Evolutionary conservation across 1,140 invertebrate species (phyloP).

Genomic region (Vanessa atalanta): DNA sequence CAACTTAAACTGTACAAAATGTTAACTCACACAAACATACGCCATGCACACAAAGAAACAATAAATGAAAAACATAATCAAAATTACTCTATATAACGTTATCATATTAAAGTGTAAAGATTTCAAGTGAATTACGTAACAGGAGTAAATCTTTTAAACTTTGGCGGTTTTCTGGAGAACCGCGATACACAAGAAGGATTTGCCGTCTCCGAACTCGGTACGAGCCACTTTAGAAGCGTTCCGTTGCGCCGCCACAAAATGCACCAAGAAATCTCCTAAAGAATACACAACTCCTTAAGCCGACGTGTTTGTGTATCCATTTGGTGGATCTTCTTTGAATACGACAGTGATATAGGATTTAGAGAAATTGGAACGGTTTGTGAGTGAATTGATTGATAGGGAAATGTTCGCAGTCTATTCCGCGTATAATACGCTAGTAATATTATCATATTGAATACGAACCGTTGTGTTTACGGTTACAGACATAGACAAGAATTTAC

Average conservation of each 20-base stretch:
- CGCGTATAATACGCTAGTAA: too few relatives aligned
- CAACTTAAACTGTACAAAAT: too few relatives aligned
- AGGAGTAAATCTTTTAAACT: conserved; percentile 20
- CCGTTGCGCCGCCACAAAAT: conserved; percentile 51
- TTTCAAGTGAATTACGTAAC: not conserved
- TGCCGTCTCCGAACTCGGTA: conserved; percentile 20
- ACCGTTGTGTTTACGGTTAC: too few relatives aligned
- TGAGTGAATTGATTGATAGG: not conserved
- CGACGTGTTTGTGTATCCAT: conserved; percentile 56
- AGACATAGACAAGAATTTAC: too few relatives aligned
- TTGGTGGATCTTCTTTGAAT: conserved; percentile 43
- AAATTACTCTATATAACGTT: too few relatives aligned
- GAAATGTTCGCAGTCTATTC: too few relatives aligned
- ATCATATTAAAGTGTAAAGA: too few relatives aligned
- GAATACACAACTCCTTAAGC: conserved; percentile 41
- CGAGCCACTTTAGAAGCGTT: conserved; percentile 36
- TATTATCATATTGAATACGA: too few relatives aligned
- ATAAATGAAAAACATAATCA: too few relatives aligned
- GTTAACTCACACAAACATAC: too few relatives aligned
- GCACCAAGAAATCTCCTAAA: conserved; percentile 46
- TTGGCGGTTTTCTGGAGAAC: conserved; percentile 12
- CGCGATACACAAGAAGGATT: conserved; percentile 28
- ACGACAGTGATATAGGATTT: conserved; percentile 33
- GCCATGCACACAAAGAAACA: too few relatives aligned
- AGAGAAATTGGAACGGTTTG: conserved; percentile 25